Conservation (phyloP, 2,113 vertebrate genomes). For the Rhinopomastus cyanomelas region DNA sequence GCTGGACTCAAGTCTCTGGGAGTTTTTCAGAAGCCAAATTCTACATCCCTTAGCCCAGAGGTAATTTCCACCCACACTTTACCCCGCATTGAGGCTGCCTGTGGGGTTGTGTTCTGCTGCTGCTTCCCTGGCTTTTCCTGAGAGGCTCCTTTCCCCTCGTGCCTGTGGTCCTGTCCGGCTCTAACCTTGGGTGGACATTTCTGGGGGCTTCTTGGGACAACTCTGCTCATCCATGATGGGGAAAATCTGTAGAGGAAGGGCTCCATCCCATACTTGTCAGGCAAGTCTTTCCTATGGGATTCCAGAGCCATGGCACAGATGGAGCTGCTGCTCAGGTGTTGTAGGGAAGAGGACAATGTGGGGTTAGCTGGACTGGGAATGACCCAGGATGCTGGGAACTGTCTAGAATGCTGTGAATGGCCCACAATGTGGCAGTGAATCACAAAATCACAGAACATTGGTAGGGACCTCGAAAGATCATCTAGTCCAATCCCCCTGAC, state of each 20-base stretch:
- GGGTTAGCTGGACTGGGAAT: background rate
- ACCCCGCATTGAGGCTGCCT: background rate
- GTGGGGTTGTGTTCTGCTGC: background rate
- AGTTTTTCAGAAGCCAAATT: background rate
- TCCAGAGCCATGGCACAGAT: rapidly evolving
- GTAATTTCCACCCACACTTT: background rate
- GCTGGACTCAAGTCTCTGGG: background rate
- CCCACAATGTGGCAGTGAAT: no score
- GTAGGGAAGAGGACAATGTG: background rate
- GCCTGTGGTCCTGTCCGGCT: background rate
- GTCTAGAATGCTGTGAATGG: no score
- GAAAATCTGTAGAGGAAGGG: background rate
- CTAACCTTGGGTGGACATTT: background rate
- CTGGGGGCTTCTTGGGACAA: background rate
- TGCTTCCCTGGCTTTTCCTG: background rate
- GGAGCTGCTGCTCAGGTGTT: background rate
- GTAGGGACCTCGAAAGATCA: no score
- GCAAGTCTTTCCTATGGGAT: background rate
- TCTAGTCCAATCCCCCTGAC: no score
- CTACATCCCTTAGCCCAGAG: rapidly evolving
- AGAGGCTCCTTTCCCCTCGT: background rate
- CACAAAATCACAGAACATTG: no score
- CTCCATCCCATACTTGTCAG: background rate
- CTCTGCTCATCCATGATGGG: background rate
- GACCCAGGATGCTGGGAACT: background rate